A percentile compares a stretch with the other conserved stretches of the same genome.
Conservation (phyloP, 30 jellyfish, hydroid and myxozoan species). For the Clytia hemisphaerica region DNA sequence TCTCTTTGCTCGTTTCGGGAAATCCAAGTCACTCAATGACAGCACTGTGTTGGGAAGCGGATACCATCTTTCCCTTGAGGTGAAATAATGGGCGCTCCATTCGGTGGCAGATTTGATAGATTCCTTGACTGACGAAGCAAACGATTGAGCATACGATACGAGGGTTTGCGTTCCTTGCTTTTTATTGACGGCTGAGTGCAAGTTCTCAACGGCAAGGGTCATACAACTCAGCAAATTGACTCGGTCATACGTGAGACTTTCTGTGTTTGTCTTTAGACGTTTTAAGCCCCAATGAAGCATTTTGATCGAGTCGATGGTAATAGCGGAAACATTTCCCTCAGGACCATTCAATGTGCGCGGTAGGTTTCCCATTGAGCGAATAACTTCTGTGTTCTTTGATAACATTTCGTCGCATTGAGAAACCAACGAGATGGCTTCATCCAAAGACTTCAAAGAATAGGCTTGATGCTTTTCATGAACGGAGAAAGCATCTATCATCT, state of each 20-base stretch:
- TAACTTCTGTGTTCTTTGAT: neutral
- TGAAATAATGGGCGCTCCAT: constrained; percentile 24
- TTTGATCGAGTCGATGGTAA: constrained; percentile 1
- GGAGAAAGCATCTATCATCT: constrained; percentile 14
- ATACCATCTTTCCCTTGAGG: neutral
- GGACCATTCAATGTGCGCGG: constrained; percentile 29
- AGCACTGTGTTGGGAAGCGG: neutral
- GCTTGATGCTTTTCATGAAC: constrained; percentile 18
- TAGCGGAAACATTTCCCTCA: constrained; percentile 29
- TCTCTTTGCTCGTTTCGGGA: neutral
- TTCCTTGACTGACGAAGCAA: neutral
- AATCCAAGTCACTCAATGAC: neutral
- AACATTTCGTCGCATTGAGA: neutral
- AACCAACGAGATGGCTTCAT: constrained; percentile 14
- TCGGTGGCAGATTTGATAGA: constrained; percentile 5
- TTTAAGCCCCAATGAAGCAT: constrained; percentile 12
- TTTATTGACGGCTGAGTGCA: constrained; percentile 16
- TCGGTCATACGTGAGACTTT: neutral
- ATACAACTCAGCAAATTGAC: neutral
- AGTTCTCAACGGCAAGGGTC: constrained; percentile 12
- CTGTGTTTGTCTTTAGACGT: neutral
- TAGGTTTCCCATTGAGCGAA: neutral
- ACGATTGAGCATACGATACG: constrained; percentile 13
- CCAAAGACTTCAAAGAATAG: neutral
- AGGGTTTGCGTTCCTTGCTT: too few relatives aligned